Evolutionary conservation across 2,113 vertebrate species (phyloP).

Genomic region (Herpailurus yagouaroundi): DNA sequence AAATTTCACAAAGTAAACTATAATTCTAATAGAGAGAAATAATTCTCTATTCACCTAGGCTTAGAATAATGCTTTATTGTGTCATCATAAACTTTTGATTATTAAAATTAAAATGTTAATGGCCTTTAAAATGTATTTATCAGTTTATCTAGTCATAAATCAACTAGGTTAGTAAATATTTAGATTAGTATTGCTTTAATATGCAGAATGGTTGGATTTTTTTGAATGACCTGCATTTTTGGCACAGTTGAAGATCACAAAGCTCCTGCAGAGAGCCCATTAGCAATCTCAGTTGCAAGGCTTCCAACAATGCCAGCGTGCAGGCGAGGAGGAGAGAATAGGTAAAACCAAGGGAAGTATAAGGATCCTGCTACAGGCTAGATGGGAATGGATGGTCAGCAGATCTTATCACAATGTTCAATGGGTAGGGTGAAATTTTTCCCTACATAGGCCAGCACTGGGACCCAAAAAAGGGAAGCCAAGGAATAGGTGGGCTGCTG

Average conservation of each 20-base stretch:
- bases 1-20: not conserved
- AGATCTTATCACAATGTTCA: not conserved
- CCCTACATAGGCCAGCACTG: not conserved
- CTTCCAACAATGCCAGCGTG: not conserved
- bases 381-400: too few relatives aligned
- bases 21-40: slow-evolving; percentile 3
- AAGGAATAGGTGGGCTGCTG: not conserved
- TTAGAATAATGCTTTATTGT: not conserved
- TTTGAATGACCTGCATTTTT: not conserved
- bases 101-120: slow-evolving; percentile 43
- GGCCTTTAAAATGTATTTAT: not conserved
- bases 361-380: not conserved
- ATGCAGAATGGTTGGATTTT: not conserved
- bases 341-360: not conserved
- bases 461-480: not conserved
- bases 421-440: not conserved
- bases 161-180: not conserved
- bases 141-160: not conserved
- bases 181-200: not conserved
- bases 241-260: not conserved
- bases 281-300: not conserved
- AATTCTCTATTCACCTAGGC: not conserved
- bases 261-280: not conserved
- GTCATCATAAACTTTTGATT: not conserved
- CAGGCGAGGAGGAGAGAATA: not conserved